A percentile compares a stretch with the other conserved stretches of the same genome.
Conservation (phyloP, 2,888 invertebrate genomes). For the Drosophila colorata region DNA sequence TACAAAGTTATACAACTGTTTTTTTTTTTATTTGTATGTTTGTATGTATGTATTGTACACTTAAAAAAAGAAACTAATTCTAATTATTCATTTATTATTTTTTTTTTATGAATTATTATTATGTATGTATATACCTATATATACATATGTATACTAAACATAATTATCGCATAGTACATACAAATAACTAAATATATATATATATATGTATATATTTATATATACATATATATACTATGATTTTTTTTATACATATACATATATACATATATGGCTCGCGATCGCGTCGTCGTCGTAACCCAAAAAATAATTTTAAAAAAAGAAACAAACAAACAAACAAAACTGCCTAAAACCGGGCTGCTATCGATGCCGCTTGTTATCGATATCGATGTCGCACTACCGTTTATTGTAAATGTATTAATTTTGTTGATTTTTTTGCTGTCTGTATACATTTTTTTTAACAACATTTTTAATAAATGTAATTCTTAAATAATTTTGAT, state of each 20-base stretch:
- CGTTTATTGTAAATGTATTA: conserved; percentile 81
- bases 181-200: conserved; percentile 30
- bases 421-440: conserved; percentile 81
- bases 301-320: conserved; percentile 20
- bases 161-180: conserved; percentile 68
- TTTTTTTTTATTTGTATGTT: conserved; percentile 49
- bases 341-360: conserved; percentile 39
- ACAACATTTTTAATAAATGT: conserved; percentile 81
- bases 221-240: conserved; percentile 14
- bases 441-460: conserved; percentile 81
- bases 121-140: conserved; percentile 29
- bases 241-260: conserved; percentile 25
- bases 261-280: conserved; percentile 29
- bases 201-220: conserved; percentile 11
- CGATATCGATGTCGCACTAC: conserved; percentile 75
- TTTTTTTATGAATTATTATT: conserved; percentile 43
- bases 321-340: conserved; percentile 8
- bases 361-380: conserved; percentile 64
- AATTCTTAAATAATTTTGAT: conserved; percentile 72
- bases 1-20: conserved; percentile 54
- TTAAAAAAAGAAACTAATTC: conserved; percentile 45
- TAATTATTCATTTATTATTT: conserved; percentile 52
- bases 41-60: conserved; percentile 51
- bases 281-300: conserved; percentile 58
- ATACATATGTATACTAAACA: conserved; percentile 58